Conservation (phyloP, 2,888 invertebrate genomes). For the Cerastis leucographa region DNA sequence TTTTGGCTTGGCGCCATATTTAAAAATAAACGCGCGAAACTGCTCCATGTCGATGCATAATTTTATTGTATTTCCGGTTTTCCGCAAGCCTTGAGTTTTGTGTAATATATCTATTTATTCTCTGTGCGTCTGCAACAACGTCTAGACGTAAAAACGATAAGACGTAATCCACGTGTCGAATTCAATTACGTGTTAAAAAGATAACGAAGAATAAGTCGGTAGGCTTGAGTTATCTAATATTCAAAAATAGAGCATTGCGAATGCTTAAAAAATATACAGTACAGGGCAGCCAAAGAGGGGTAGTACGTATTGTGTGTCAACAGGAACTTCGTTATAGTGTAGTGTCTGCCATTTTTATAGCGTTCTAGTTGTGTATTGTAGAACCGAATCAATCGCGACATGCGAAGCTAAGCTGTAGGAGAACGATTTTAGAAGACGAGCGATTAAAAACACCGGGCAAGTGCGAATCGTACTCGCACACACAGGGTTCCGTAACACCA, state of each 20-base stretch:
- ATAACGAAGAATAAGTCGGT: not conserved
- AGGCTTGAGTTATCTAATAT: not conserved
- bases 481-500: no score
- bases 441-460: not conserved
- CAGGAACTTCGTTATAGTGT: not conserved
- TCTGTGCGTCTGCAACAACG: constrained; percentile 38
- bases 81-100: constrained; percentile 43
- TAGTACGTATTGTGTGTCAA: not conserved
- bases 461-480: no score
- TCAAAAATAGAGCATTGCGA: not conserved
- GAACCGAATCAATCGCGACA: not conserved
- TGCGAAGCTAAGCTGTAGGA: not conserved
- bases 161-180: constrained; percentile 7
- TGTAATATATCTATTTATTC: constrained; percentile 38
- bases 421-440: not conserved
- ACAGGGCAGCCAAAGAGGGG: not conserved
- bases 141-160: constrained; percentile 39
- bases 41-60: constrained; percentile 61
- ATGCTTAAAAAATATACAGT: no score
- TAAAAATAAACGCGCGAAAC: constrained; percentile 80
- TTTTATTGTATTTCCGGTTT: constrained; percentile 77
- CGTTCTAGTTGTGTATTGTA: not conserved
- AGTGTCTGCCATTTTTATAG: not conserved
- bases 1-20: constrained; percentile 82
- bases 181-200: constrained; percentile 10